Percentiles rank a stretch among this genome's conserved stretches.
Conservation (phyloP, 2,888 invertebrate species). For the Meliscaeva auricollis region DNA sequence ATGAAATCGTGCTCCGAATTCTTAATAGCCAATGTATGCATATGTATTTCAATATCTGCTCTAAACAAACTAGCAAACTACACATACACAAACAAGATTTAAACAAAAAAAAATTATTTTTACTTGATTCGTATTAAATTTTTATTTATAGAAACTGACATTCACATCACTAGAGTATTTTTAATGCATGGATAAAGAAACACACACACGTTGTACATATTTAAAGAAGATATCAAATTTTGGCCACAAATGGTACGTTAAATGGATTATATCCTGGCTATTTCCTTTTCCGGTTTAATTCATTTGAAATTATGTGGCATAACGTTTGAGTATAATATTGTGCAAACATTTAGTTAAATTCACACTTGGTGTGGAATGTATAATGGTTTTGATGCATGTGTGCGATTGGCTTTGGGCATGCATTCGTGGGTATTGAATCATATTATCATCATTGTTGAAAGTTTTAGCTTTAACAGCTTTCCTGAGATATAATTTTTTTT, state of each 20-base stretch:
- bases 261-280: constrained; percentile 4
- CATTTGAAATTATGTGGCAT: constrained; percentile 3
- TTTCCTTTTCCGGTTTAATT: constrained; percentile 19
- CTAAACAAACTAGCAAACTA: too few species aligned
- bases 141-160: too few species aligned
- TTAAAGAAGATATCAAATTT: background rate
- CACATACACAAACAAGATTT: too few species aligned
- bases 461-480: too few species aligned
- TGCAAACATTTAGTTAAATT: constrained; percentile 18
- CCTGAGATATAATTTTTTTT: too few species aligned
- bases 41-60: too few species aligned
- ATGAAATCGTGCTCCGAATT: too few species aligned
- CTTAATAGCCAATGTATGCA: too few species aligned
- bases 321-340: background rate
- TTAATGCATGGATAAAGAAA: background rate
- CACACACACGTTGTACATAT: background rate
- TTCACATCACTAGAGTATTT: background rate
- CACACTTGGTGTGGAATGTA: background rate
- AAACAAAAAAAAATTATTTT: too few species aligned
- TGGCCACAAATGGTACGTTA: constrained; percentile 24
- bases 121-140: too few species aligned
- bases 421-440: background rate
- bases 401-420: background rate
- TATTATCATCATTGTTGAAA: background rate
- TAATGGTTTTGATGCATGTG: background rate